Evolutionary conservation across 2,113 vertebrate genomes (phyloP).

Genomic region (Cyrtonyx montezumae): DNA sequence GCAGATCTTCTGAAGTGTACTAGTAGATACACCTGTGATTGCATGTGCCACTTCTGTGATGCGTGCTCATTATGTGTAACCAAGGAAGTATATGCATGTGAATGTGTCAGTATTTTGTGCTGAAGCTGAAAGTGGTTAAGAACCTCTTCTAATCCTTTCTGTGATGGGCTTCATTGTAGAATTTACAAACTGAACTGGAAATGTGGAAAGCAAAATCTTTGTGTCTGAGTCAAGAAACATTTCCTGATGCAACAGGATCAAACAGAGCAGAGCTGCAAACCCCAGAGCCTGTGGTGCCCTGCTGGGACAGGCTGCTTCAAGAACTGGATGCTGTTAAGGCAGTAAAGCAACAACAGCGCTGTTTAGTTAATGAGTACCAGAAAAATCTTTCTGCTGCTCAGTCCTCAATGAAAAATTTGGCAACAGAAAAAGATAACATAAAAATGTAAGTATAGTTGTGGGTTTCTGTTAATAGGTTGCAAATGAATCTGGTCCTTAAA

Average conservation of each 20-base stretch:
- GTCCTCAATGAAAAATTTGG: constrained; percentile 74
- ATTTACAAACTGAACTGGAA: constrained; percentile 71
- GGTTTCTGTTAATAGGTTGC: not conserved
- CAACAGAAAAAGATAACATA: constrained; percentile 80
- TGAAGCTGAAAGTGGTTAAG: not conserved
- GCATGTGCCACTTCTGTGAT: rapidly evolving
- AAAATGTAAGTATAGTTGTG: constrained; percentile 83
- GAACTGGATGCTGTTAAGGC: constrained; percentile 79
- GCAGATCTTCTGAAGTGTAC: not conserved
- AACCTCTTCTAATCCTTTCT: not conserved
- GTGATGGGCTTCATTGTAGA: constrained; percentile 54
- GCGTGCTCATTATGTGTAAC: not conserved
- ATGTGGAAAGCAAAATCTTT: constrained; percentile 51
- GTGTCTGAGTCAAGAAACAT: not conserved
- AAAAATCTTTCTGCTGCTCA: constrained; percentile 68
- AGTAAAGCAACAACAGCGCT: constrained; percentile 80
- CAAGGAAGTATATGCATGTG: not conserved
- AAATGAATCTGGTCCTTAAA: not conserved
- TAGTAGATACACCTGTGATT: not conserved
- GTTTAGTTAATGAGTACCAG: constrained; percentile 80
- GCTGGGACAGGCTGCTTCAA: constrained; percentile 81
- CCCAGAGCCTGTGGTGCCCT: not conserved
- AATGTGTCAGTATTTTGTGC: not conserved
- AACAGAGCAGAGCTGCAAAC: not conserved
- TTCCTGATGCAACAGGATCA: constrained; percentile 27